Percentiles rank a stretch among this genome's conserved stretches.
These are phyloP conservation scores for Ctenopoma kingsleyae DNA, from an alignment of 2,797 vertebrate genomes.

Conservation along the genomic window DNA sequence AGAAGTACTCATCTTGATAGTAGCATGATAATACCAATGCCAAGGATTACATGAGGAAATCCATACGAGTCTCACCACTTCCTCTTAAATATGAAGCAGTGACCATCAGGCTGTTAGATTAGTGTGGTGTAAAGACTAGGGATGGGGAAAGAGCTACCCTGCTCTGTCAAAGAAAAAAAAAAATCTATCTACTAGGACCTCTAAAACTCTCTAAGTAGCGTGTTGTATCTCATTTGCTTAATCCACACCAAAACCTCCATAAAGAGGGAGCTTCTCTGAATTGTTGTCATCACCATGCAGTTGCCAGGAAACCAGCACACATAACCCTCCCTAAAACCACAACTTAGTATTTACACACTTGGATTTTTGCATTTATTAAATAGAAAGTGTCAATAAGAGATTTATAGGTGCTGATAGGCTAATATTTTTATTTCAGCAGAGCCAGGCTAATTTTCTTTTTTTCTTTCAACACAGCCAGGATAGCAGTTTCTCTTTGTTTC, in stretches of 20 bases:
- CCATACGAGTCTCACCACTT: no score
- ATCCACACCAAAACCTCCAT: not conserved
- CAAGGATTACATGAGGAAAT: no score
- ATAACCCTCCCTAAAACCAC: not conserved
- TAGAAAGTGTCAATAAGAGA: not conserved
- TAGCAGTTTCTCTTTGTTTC: not conserved
- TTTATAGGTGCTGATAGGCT: not conserved
- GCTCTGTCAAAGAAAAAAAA: not conserved
- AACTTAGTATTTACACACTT: not conserved
- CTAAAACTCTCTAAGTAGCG: not conserved
- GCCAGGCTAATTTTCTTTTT: no score
- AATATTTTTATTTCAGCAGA: not conserved
- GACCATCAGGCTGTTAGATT: not conserved
- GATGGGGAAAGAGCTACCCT: not conserved
- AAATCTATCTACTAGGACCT: not conserved
- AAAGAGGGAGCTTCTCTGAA: not conserved
- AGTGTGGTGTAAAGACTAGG: not conserved
- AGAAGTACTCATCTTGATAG: no score
- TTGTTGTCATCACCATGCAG: not conserved
- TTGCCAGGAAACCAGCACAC: not conserved
- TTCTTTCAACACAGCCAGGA: not conserved
- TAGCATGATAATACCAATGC: no score
- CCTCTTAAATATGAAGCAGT: no score
- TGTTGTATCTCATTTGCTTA: conserved; percentile 3
- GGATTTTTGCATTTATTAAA: not conserved